A percentile compares a stretch with the other conserved stretches of the same genome.
phyloP scores from a whole-genome alignment of 2,113 vertebrate species.

The Pholis gunnellus region DNA sequence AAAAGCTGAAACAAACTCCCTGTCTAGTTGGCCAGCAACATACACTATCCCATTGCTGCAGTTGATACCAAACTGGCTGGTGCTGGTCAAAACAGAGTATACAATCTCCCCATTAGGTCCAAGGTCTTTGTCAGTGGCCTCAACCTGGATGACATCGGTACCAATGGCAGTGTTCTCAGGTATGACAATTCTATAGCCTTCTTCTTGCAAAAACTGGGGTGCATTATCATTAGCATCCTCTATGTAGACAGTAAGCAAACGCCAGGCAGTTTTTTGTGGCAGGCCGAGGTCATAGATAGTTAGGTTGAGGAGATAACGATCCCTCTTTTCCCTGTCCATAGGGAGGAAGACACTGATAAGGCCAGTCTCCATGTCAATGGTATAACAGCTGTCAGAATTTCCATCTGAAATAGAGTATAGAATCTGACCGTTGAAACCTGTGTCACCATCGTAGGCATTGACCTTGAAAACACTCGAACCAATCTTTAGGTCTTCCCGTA shows the following conservation, averaged over 20 bases:
- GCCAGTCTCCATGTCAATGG: conserved; percentile 91
- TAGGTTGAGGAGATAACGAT: conserved; percentile 94
- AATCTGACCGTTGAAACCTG: conserved; percentile 96
- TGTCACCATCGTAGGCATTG: conserved; percentile 92
- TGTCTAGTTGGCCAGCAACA: conserved; percentile 92
- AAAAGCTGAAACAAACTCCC: conserved; percentile 89
- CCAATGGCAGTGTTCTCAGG: conserved; percentile 94
- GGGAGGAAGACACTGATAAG: conserved; percentile 91
- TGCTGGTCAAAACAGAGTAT: conserved; percentile 93
- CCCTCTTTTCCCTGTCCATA: conserved; percentile 93
- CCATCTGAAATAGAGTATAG: conserved; percentile 92
- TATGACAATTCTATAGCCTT: conserved; percentile 87
- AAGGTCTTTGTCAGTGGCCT: conserved; percentile 94
- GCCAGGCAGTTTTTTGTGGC: conserved; percentile 92
- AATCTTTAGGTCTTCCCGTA: conserved; percentile 89
- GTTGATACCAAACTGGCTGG: conserved; percentile 92
- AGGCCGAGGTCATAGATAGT: conserved; percentile 94
- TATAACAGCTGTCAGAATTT: conserved; percentile 93
- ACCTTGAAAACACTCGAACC: conserved; percentile 90
- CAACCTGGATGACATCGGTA: conserved; percentile 94
- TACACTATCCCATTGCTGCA: conserved; percentile 92
- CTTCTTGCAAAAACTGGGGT: conserved; percentile 91
- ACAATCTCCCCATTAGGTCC: conserved; percentile 90
- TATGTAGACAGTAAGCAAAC: conserved; percentile 90
- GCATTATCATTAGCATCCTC: conserved; percentile 95